These are phyloP conservation scores for Ecliptopera silaceata DNA, from an alignment of 2,888 invertebrate species.

Conservation along the genomic window DNA sequence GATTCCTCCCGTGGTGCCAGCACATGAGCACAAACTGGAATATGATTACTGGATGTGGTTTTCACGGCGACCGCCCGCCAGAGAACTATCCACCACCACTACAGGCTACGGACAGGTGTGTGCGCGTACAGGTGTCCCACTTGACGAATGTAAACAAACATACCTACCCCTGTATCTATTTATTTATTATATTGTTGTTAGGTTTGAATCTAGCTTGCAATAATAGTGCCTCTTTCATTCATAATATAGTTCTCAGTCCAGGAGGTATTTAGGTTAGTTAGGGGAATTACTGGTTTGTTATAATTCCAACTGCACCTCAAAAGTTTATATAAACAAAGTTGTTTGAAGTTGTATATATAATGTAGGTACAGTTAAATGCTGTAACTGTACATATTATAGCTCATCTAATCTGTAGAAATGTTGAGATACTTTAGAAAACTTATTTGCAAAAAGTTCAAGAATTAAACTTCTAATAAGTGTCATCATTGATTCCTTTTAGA, in stretches of 20 bases:
- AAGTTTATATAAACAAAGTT: too few species aligned
- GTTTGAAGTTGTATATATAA: too few species aligned
- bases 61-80: conserved; percentile 80
- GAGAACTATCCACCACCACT: conserved; percentile 70
- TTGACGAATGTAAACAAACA: conserved; percentile 36
- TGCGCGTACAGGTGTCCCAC: conserved; percentile 1
- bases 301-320: background rate
- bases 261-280: too few species aligned
- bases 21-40: conserved; percentile 95
- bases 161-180: background rate
- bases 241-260: background rate
- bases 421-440: background rate
- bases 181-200: background rate
- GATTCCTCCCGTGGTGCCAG: conserved; percentile 83
- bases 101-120: conserved; percentile 78
- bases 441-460: too few species aligned
- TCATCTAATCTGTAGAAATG: too few species aligned
- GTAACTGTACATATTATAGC: too few species aligned
- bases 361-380: too few species aligned
- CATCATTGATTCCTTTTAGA: too few species aligned
- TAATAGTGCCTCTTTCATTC: conserved; percentile 4
- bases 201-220: background rate
- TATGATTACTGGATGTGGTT: conserved; percentile 98
- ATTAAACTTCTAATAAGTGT: too few species aligned
- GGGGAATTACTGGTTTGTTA: background rate